phyloP scores from a whole-genome alignment of 2,888 invertebrate genomes.

The Protonemura montana region DNA sequence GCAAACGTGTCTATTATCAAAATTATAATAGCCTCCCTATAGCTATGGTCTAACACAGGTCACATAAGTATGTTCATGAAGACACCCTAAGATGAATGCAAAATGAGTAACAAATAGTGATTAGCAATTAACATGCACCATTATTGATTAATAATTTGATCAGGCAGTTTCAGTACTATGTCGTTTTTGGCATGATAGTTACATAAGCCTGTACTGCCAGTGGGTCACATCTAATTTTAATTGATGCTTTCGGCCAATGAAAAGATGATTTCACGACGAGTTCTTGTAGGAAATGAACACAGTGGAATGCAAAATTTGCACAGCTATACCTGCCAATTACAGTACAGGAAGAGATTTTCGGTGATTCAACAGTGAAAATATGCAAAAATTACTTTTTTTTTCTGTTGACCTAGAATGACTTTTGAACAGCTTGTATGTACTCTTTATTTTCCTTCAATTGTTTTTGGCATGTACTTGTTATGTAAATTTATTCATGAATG shows the following conservation, averaged over 20 bases:
- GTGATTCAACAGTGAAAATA: slow-evolving; percentile 12
- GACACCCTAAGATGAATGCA: too few relatives aligned
- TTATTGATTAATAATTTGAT: not conserved
- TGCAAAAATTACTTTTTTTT: not conserved
- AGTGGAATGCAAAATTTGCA: not conserved
- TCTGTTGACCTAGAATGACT: not conserved
- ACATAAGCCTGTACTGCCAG: not conserved
- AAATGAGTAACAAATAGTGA: too few relatives aligned
- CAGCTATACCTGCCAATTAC: not conserved
- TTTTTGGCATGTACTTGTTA: not conserved
- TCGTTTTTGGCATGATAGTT: not conserved
- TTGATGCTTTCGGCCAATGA: not conserved
- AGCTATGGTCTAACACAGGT: too few relatives aligned
- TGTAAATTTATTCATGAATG: not conserved
- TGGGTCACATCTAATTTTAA: not conserved
- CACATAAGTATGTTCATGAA: too few relatives aligned
- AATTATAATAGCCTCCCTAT: too few relatives aligned
- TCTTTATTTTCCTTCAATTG: not conserved
- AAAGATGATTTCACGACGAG: not conserved
- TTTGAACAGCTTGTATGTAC: not conserved
- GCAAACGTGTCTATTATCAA: too few relatives aligned
- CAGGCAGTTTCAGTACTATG: not conserved
- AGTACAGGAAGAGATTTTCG: not conserved
- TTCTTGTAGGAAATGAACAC: not conserved
- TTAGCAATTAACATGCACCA: too few relatives aligned